Evolutionary conservation across 2,888 invertebrate species (phyloP), one percentile per base, ranked within the genome.

Genomic region (Saturnia pavonia): DNA sequence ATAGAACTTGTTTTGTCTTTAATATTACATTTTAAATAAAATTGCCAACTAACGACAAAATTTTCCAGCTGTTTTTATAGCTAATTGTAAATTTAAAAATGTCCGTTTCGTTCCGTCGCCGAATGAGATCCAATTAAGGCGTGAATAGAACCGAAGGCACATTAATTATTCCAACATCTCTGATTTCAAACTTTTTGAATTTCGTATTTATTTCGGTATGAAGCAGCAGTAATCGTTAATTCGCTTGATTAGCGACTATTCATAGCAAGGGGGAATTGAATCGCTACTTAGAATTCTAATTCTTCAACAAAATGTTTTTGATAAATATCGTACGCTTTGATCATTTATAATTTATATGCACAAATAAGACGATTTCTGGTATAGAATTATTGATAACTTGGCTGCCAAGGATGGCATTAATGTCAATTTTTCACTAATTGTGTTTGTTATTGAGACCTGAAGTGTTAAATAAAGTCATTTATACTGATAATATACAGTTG

Each of bases 61-160:
- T 27, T 11, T 16, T n/a, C 14, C 4, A 45, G 22, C n/a, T 67
- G n/a, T 45, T 43, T 45, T 67, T 45, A 0, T 67, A 42, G 40
- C 43, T 43, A 67, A 67, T 27, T 67, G 14, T 67, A 40, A 43
- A 67, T 67, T 48, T 45, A 25, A 43, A 48, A 67, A 25, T 12
- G 45, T 48, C 45, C 67, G 48, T 22, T 25, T 2, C 43, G 65
- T 40, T n/a, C 19, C 25, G 25, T 40, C 65, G 19, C n/a, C 9
- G 65, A 65, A 65, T 40, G 27, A 40, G 63, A 63, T 63, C 63
- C 63, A 63, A 63, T 63, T 63, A 63, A 63, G 34, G 40, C 63
- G 63, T 40, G 63, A 40, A 40, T 63, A 63, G 40, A 40, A 40
- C n/a, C 40, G 65, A 40, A 65, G 40, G 65, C n/a, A 34, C 65